These are phyloP conservation scores for Sesamia nonagrioides DNA, from an alignment of 1,140 invertebrate species.

Conservation along the genomic window DNA sequence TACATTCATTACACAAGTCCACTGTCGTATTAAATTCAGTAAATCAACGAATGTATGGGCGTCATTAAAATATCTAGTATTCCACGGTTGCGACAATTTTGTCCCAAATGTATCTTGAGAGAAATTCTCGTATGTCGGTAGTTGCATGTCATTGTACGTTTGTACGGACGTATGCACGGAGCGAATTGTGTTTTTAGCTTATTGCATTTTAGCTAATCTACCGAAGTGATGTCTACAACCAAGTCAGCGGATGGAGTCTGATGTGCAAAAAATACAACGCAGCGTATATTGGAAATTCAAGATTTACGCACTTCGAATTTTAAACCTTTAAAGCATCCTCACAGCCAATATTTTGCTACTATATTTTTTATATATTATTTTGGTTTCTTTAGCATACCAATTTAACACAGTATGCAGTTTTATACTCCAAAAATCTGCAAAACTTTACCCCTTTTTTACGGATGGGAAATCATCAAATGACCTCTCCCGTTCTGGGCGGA, in stretches of 20 bases:
- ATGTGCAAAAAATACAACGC: not conserved
- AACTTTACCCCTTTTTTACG: too few species aligned
- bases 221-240: constrained; percentile 14
- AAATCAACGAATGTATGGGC: constrained; percentile 17
- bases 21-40: constrained; percentile 35
- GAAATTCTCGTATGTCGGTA: constrained; percentile 1
- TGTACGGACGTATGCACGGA: not conserved
- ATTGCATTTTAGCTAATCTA: constrained; percentile 25
- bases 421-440: too few species aligned
- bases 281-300: not conserved
- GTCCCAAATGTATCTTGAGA: constrained; percentile 19
- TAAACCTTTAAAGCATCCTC: too few species aligned
- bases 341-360: too few species aligned
- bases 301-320: not conserved
- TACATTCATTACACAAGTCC: constrained; percentile 35
- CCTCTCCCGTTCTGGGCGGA: too few species aligned
- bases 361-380: too few species aligned
- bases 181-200: constrained; percentile 37
- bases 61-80: constrained; percentile 21
- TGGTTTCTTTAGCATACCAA: too few species aligned
- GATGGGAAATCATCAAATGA: too few species aligned
- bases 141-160: constrained; percentile 10
- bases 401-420: too few species aligned
- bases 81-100: not conserved
- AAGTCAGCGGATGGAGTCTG: constrained; percentile 2